A percentile compares a stretch with the other conserved stretches of the same genome.
Evolutionary conservation across 2,113 vertebrate species (phyloP).

Genomic region (Misgurnus mizolepis): DNA sequence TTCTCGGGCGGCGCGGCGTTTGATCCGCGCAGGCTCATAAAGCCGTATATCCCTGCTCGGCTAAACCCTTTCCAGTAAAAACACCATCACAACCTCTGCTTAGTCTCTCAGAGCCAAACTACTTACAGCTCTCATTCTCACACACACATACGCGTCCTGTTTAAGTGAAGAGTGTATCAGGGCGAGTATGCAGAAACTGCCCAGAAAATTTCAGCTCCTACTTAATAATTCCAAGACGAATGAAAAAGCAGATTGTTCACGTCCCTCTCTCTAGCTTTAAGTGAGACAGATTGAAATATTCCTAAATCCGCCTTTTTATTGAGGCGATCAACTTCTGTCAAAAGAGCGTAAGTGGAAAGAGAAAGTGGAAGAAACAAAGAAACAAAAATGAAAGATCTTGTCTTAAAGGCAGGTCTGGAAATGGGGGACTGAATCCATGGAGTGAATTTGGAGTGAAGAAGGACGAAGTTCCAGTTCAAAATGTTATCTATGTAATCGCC

Average conservation of each 20-base stretch:
- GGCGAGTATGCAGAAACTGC: slow-evolving; percentile 51
- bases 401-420: too few relatives aligned
- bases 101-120: slow-evolving; percentile 13
- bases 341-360: slow-evolving; percentile 1
- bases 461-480: too few relatives aligned
- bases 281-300: slow-evolving; percentile 39
- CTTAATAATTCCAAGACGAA: slow-evolving; percentile 59
- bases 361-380: not conserved
- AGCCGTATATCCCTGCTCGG: not conserved
- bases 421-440: too few relatives aligned
- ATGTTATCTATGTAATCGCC: too few relatives aligned
- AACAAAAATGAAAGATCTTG: too few relatives aligned
- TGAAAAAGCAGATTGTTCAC: slow-evolving; percentile 58
- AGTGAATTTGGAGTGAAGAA: too few relatives aligned
- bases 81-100: slow-evolving; percentile 23
- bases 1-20: slow-evolving; percentile 4
- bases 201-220: slow-evolving; percentile 59
- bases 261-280: slow-evolving; percentile 45
- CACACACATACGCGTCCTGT: slow-evolving; percentile 5
- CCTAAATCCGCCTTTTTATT: slow-evolving; percentile 35
- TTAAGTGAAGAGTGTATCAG: slow-evolving; percentile 36
- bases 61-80: slow-evolving; percentile 26
- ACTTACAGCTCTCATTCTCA: slow-evolving; percentile 16
- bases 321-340: slow-evolving; percentile 21
- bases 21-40: slow-evolving; percentile 8